A percentile compares a stretch with the other conserved stretches of the same genome.
Evolutionary conservation across 2,113 vertebrate species (phyloP).

Genomic region (Sisor rabdophorus): DNA sequence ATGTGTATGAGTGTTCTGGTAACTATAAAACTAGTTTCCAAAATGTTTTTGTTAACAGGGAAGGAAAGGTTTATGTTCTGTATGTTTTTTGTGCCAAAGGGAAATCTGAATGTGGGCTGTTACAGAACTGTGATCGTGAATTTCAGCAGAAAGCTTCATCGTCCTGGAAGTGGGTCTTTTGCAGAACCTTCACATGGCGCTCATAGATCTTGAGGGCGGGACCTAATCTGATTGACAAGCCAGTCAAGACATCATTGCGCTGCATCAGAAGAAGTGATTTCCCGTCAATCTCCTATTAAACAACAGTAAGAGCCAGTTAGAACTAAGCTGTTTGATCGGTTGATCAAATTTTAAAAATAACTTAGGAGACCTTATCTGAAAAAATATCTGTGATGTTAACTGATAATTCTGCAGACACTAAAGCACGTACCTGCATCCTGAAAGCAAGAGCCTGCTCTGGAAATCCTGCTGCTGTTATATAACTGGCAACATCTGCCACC

Average conservation of each 20-base stretch:
- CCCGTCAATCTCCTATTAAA: constrained; percentile 82
- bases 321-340: background rate
- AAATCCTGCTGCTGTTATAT: constrained; percentile 80
- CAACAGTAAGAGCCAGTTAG: constrained; percentile 20
- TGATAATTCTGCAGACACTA: background rate
- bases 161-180: constrained; percentile 83
- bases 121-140: background rate
- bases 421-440: constrained; percentile 72
- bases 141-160: constrained; percentile 67
- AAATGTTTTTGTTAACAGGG: background rate
- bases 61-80: background rate
- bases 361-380: too few relatives aligned
- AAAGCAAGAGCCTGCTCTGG: constrained; percentile 82
- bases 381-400: background rate
- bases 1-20: constrained; percentile 3
- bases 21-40: background rate
- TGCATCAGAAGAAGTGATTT: constrained; percentile 87
- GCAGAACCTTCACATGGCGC: constrained; percentile 82
- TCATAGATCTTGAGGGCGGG: constrained; percentile 88
- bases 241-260: constrained; percentile 81
- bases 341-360: background rate
- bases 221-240: constrained; percentile 82
- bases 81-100: constrained; percentile 16
- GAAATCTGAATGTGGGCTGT: background rate
- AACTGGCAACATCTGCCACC: constrained; percentile 80